Conservation (phyloP, 2,888 invertebrate species). For the Phortica okadai region DNA sequence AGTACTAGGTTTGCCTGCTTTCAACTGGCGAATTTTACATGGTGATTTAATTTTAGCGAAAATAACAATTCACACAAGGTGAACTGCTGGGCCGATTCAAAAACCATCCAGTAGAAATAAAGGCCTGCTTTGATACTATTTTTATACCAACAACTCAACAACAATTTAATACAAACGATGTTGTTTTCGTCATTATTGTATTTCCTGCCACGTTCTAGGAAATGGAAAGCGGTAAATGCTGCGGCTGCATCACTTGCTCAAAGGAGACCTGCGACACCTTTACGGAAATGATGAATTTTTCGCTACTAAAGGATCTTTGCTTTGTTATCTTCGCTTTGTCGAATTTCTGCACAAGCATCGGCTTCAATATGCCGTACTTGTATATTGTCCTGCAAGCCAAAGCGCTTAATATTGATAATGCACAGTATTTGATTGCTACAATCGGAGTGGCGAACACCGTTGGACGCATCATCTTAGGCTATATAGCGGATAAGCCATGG, state of each 20-base stretch:
- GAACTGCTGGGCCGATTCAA: too few species aligned
- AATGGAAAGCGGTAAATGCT: constrained; percentile 72
- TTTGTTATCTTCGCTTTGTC: constrained; percentile 94
- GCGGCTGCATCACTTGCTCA: constrained; percentile 82
- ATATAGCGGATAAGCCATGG: constrained; percentile 91
- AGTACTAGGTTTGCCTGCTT: too few species aligned
- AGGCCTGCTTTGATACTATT: too few species aligned
- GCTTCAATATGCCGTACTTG: constrained; percentile 95
- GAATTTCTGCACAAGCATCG: constrained; percentile 92
- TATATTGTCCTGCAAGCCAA: constrained; percentile 88
- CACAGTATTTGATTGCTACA: constrained; percentile 83
- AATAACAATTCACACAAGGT: too few species aligned
- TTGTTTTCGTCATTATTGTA: background rate
- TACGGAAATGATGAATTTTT: constrained; percentile 90
- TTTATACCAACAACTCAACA: too few species aligned
- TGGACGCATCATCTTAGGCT: constrained; percentile 92
- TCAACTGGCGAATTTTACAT: too few species aligned
- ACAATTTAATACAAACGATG: too few species aligned
- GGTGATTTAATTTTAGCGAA: too few species aligned
- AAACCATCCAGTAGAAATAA: too few species aligned
- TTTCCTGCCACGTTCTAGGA: constrained; percentile 52
- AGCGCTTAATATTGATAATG: constrained; percentile 78
- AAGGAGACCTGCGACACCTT: constrained; percentile 84
- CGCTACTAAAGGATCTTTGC: constrained; percentile 88
- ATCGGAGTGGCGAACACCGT: constrained; percentile 93